Base-by-base conservation (phyloP, 2,888 invertebrate genomes). In the Yponomeuta cagnagella region DNA sequence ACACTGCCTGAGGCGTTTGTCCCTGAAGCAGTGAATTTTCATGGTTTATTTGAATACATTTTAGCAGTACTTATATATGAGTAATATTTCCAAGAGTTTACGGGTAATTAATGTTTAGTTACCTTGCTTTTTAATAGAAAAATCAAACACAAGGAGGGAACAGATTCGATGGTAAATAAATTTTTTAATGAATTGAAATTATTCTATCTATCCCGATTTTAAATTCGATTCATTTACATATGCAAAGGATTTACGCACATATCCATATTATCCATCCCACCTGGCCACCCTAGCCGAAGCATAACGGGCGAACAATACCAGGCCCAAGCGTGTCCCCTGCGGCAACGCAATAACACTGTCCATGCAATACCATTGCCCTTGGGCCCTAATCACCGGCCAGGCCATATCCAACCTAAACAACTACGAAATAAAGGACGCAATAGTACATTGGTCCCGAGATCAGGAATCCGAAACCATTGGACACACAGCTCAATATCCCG, bases 381-480 rank as follows among this genome's bases (percentile, higher is more conserved):
- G 63, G 74, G 75, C 75, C 74, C 80, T 82, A 81, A 81, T 82
- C 12, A 68, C 48, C 33, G 30, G 23, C 37, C 48, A 12, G n/a
- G 15, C 63, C 43, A 52, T 31, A 68, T 31, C 30, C 30, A 67
- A 52, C 68, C 65, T 15, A 70, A 70, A 70, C 70, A 31, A 52
- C 66, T 48, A 58, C 48, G 9, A 5, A 69, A 69, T 65, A 30
- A 30, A 33, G 31, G 65, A 15, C 67, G 67, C 15, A 58, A 58
- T 58, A 15, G 52, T 4, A 58, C 52, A 58, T 58, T 58, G 52
- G 15, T 58, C 12, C 52, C 52, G 52, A 68, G 77, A 73, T 73
- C 76, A 80, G 77, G 82, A 81, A 83, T 81, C 82, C 81, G 77
- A 80, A 84, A 81, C 80, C 48, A 86, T 86, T 87, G 85, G 83